Conservation (phyloP, 2,113 vertebrate genomes). For the Anseranas semipalmata region DNA sequence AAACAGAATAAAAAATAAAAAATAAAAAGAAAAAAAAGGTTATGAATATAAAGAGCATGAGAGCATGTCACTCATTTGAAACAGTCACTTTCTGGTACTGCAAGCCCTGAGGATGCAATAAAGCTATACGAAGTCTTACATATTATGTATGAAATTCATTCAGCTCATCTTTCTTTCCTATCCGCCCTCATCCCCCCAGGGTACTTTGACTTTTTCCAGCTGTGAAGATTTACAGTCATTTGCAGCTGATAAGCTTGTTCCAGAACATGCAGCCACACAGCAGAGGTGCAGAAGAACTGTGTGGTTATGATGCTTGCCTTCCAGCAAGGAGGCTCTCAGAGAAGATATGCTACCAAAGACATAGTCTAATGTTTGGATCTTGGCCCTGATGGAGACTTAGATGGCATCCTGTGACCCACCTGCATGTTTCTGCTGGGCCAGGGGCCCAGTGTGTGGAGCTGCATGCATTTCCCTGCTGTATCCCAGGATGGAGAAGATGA, state of each 20-base stretch:
- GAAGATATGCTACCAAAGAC: neutral
- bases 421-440: neutral
- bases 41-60: neutral
- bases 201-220: neutral
- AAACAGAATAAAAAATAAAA: neutral
- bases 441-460: neutral
- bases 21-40: neutral
- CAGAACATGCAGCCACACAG: neutral
- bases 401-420: neutral
- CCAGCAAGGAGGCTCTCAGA: neutral
- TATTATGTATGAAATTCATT: neutral
- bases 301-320: neutral
- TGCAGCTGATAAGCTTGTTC: neutral
- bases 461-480: neutral
- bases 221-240: neutral
- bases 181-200: neutral
- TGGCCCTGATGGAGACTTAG: neutral
- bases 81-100: neutral
- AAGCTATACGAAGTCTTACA: neutral
- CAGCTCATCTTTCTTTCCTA: neutral
- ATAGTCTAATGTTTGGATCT: neutral
- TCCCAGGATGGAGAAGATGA: neutral
- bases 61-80: neutral
- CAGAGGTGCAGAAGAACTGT: neutral
- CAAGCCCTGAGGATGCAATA: neutral